Percentiles rank a stretch among this genome's conserved stretches.
These are phyloP conservation scores for Xestia sexstrigata DNA, from an alignment of 2,888 invertebrate genomes.

Conservation along the genomic window DNA sequence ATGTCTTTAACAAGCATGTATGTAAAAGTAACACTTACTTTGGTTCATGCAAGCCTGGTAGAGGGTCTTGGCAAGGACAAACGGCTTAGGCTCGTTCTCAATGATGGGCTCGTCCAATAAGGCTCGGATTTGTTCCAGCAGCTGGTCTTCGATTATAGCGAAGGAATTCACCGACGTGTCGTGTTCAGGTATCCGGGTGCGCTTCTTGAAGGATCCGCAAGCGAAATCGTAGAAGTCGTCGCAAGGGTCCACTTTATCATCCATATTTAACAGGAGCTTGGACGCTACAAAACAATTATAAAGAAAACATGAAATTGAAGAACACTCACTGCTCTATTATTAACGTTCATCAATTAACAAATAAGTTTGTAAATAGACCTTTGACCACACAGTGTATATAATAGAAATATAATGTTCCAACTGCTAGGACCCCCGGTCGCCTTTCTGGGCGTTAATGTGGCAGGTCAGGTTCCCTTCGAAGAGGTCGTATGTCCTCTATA, in stretches of 20 bases:
- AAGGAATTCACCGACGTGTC: conserved; percentile 95
- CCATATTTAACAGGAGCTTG: conserved; percentile 93
- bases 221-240: conserved; percentile 96
- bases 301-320: not conserved
- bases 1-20: not conserved
- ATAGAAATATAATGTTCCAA: no score
- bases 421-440: no score
- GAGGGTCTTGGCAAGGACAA: no score
- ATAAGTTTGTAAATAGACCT: no score
- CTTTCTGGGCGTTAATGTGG: not conserved
- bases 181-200: conserved; percentile 94
- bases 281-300: conserved; percentile 89
- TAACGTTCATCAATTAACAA: not conserved
- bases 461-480: not conserved
- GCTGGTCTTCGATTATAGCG: conserved; percentile 69
- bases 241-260: conserved; percentile 93
- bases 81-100: no score
- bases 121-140: no score
- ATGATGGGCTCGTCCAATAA: no score
- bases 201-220: conserved; percentile 94
- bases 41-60: no score
- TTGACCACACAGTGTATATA: no score
- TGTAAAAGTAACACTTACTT: not conserved
- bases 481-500: not conserved
- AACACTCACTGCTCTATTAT: no score